Evolutionary conservation across 2,113 vertebrate species (phyloP).

Genomic region (Apodemus sylvaticus): DNA sequence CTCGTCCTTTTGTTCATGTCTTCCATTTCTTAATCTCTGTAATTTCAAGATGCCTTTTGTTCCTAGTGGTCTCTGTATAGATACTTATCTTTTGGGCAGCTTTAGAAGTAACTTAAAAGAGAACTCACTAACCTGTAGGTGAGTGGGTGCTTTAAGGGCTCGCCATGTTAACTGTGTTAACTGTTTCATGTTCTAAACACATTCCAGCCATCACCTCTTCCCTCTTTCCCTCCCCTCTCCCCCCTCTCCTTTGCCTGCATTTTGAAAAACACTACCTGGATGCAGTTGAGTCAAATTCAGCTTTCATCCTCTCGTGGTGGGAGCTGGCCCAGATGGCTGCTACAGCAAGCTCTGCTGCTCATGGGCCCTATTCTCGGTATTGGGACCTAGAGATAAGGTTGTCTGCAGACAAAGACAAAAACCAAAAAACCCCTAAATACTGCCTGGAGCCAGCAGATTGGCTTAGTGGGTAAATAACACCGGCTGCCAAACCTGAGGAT

Average conservation of each 20-base stretch:
- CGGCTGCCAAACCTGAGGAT: background rate
- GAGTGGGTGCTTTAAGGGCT: background rate
- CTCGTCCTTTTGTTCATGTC: background rate
- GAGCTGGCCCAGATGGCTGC: slow-evolving; percentile 78
- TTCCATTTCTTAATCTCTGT: slow-evolving; percentile 27
- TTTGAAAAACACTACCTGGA: background rate
- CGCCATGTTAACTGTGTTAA: background rate
- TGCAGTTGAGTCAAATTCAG: slow-evolving; percentile 80
- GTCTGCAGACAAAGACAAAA: slow-evolving; percentile 24
- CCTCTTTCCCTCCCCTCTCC: background rate
- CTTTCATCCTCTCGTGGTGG: fast-evolving
- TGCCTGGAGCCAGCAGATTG: background rate
- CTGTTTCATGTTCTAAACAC: background rate
- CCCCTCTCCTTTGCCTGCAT: background rate
- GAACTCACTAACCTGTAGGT: background rate
- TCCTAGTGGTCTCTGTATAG: background rate
- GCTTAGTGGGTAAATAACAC: background rate
- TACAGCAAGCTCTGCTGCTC: slow-evolving; percentile 53
- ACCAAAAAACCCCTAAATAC: background rate
- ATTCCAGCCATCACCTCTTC: background rate
- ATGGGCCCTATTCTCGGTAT: slow-evolving; percentile 42
- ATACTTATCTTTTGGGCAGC: background rate
- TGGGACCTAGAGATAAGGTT: slow-evolving; percentile 67
- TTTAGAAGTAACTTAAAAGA: slow-evolving; percentile 27
- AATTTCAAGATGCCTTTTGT: slow-evolving; percentile 33